These are phyloP conservation scores for Villa cingulata DNA, from an alignment of 2,888 invertebrate species.

Conservation along the genomic window DNA sequence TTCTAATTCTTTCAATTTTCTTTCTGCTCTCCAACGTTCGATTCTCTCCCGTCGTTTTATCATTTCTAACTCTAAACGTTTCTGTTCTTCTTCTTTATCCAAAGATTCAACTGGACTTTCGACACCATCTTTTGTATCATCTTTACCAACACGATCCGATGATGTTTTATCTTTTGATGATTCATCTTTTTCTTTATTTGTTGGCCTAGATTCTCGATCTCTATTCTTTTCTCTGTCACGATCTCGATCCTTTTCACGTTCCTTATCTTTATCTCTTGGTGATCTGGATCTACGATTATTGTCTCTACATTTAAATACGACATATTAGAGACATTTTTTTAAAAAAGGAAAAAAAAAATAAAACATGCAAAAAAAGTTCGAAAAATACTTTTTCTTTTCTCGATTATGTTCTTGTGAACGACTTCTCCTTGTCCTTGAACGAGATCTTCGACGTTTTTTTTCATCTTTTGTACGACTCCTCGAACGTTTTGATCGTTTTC, in stretches of 20 bases:
- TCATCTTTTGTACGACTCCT: slow-evolving; percentile 44
- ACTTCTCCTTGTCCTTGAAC: slow-evolving; percentile 4
- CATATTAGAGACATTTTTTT: too few species aligned
- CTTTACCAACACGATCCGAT: slow-evolving; percentile 14
- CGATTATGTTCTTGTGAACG: slow-evolving; percentile 4
- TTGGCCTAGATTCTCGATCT: slow-evolving; percentile 15
- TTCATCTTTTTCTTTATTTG: slow-evolving; percentile 17
- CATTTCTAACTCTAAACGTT: slow-evolving; percentile 85
- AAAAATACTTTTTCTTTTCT: slow-evolving; percentile 9
- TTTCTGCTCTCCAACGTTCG: slow-evolving; percentile 89
- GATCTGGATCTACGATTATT: slow-evolving; percentile 13
- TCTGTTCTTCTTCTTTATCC: slow-evolving; percentile 76
- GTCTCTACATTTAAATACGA: too few species aligned
- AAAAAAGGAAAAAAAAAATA: not conserved
- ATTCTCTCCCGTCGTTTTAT: slow-evolving; percentile 88
- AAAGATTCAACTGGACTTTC: slow-evolving; percentile 38
- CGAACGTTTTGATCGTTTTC: slow-evolving; percentile 47
- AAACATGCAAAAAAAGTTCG: too few species aligned
- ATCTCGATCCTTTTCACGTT: slow-evolving; percentile 39
- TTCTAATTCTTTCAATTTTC: slow-evolving; percentile 76
- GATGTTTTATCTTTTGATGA: slow-evolving; percentile 2
- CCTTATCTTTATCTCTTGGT: slow-evolving; percentile 24
- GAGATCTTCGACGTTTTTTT: slow-evolving; percentile 4
- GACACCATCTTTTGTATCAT: slow-evolving; percentile 16
- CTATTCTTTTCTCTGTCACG: slow-evolving; percentile 38